Evolutionary conservation across 2,797 vertebrate genomes (phyloP).

Genomic region (Xenentodon cancila): DNA sequence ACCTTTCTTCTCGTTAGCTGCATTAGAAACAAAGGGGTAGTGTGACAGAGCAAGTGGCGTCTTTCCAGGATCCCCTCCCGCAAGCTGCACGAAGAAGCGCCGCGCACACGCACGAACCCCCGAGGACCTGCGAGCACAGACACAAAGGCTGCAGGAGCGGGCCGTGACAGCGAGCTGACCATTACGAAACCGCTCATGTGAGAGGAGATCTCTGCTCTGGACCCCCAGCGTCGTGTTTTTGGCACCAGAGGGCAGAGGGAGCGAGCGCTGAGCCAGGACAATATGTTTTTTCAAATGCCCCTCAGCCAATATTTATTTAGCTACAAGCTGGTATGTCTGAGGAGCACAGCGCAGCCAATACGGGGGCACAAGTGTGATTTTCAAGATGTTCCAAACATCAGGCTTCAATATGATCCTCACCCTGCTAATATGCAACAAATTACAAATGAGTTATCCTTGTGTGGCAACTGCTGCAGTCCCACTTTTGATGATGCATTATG

Average conservation of each 20-base stretch:
- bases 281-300: constrained; percentile 81
- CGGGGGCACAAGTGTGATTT: constrained; percentile 43
- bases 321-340: constrained; percentile 76
- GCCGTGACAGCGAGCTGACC: constrained; percentile 57
- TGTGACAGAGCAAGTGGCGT: constrained; percentile 59
- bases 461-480: constrained; percentile 26
- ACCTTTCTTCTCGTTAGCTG: constrained; percentile 55
- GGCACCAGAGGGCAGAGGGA: constrained; percentile 69
- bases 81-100: constrained; percentile 42
- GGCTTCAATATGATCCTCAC: constrained; percentile 47
- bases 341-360: constrained; percentile 54
- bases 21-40: constrained; percentile 65
- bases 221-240: constrained; percentile 67
- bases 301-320: constrained; percentile 78
- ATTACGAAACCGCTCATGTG: constrained; percentile 57
- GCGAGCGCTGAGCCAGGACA: constrained; percentile 72
- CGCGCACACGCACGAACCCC: constrained; percentile 42
- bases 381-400: constrained; percentile 65
- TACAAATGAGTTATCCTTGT: constrained; percentile 33
- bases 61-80: constrained; percentile 53
- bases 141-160: constrained; percentile 57
- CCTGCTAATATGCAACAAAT: constrained; percentile 47
- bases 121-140: constrained; percentile 32
- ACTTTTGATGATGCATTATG: constrained; percentile 21
- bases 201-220: constrained; percentile 59